Conservation (phyloP, 1,140 invertebrate species). For the Oreohelix idahoensis region DNA sequence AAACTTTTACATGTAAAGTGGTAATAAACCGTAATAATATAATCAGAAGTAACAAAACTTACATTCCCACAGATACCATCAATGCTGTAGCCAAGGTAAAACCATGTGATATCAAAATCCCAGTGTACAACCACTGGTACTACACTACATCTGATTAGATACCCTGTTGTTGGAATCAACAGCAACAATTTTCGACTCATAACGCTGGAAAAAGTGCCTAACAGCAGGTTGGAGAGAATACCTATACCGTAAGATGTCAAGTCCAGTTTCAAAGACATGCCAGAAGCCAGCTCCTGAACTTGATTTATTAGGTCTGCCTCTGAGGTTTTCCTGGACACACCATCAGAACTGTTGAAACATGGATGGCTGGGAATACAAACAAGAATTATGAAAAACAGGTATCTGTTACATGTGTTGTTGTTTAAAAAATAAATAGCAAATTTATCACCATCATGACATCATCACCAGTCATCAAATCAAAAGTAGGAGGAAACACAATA, state of each 20-base stretch:
- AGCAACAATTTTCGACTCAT: slow-evolving; percentile 30
- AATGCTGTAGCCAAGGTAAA: slow-evolving; percentile 33
- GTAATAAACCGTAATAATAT: too few species aligned
- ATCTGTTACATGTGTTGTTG: too few species aligned
- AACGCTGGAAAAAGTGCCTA: slow-evolving; percentile 31
- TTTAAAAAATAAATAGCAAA: too few species aligned
- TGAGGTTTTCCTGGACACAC: neutral
- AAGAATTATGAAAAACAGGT: too few species aligned
- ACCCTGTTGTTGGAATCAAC: slow-evolving; percentile 14
- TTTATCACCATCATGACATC: too few species aligned
- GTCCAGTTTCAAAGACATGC: slow-evolving; percentile 7
- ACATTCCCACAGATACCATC: slow-evolving; percentile 32
- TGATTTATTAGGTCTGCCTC: neutral
- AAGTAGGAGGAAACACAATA: too few species aligned
- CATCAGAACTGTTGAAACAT: slow-evolving; percentile 4
- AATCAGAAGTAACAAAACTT: neutral
- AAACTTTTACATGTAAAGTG: too few species aligned
- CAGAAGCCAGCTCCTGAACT: slow-evolving; percentile 18
- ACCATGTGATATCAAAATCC: slow-evolving; percentile 19
- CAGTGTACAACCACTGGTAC: slow-evolving; percentile 25
- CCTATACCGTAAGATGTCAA: neutral
- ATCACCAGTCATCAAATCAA: too few species aligned
- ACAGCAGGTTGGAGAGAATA: slow-evolving; percentile 25
- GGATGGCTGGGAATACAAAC: slow-evolving; percentile 3
- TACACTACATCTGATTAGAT: slow-evolving; percentile 1